Evolutionary conservation across 2,888 invertebrate genomes (phyloP), one percentile per base, ranked within the genome.

Genomic region (Parelbella ahira): DNA sequence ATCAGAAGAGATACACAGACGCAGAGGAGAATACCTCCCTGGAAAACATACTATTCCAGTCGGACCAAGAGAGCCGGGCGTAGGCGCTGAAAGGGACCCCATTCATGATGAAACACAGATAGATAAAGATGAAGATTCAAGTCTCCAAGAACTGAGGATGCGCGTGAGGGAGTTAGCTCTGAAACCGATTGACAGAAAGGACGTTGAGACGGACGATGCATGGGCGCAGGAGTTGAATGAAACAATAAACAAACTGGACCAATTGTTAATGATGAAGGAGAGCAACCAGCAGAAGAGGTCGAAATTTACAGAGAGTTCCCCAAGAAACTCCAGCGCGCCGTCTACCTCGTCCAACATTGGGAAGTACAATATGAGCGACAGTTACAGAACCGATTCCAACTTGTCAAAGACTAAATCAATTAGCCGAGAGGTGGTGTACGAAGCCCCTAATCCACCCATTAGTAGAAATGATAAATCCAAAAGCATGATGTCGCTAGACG

Each of bases 1-100:
- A 47, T 97, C 97, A 4, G 96, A 97, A 79, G 96, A 97, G 65
- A 97, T 97, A 52, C 96, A 97, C 69, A 90, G 91, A 63, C 87
- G 93, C 4, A 76, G 89, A 36, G 91, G 91, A 32, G 89, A 89
- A 29, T 88, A 84, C 24, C 82, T 74, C 0, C 81, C 81, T 0
- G 81, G 74, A 0, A 83, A 83, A 29, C 78, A 89, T 58, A 69
- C 75, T 1, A 71, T 79, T 13, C 88, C 88, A 0, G 87, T 88
- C 0, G 88, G 89, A 0, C 84, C 87, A 0, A 72, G 92, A 28
- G 93, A 93, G 58, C 94, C 94, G 0, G 94, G 94, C 0, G 94
- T 94, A 0, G 94, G 94, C 0, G 93, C 94, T 0, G 94, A 94
- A 77, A 72, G 90, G 44, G 88, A 87, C 39, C 81, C 82, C 4